Evolutionary conservation across 2,113 vertebrate species (phyloP), one percentile per base, ranked within the genome.

Genomic region (Halichoerus grypus): DNA sequence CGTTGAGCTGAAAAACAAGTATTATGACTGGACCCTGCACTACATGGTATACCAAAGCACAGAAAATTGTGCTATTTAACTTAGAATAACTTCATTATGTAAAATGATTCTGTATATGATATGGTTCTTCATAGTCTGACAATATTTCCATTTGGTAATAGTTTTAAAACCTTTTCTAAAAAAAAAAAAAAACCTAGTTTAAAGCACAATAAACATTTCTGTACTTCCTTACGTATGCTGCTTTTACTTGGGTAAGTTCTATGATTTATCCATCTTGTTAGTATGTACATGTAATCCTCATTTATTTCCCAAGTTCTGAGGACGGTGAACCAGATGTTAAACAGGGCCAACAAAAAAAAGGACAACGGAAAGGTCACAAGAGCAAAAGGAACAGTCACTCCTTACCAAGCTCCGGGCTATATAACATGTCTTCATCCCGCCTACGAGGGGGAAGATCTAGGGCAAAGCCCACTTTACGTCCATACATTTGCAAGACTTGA

Each of bases 401-500:
- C 88, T 98, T 98, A 99, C 99, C 99, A 96, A 97, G 72, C 31
- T 99, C 99, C 12, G 99, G 99, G 95, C 99, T 98, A 65, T 99
- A 99, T 42, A 99, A 95, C 95, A 98, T 79, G 9, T 99, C 99
- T 9, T 99, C 99, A 24, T 99, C 99, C 86, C 99, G 98, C 74
- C 99, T 98, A 87, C 99, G 98, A 97, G 98, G 97, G 49, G 96
- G 97, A 95, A 98, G 97, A 0, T 98, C 99, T 74, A 99, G 96
- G 88, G 98, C 80, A 94, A 99, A 99, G n/a, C 99, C 99, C 59
- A 99, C 98, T 98, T 99, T 99, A 36, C 98, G 98, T 61, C 99
- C 99, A 53, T 99, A 99, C 98, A 99, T 99, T 59, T 99, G 99
- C 46, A 99, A 98, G 42, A 99, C 99, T 9, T 99, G 99, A 69